Percentiles rank a stretch among this genome's conserved stretches.
These are phyloP conservation scores for Spinibarbus caldwelli DNA, from an alignment of 2,797 vertebrate genomes.

Conservation along the genomic window DNA sequence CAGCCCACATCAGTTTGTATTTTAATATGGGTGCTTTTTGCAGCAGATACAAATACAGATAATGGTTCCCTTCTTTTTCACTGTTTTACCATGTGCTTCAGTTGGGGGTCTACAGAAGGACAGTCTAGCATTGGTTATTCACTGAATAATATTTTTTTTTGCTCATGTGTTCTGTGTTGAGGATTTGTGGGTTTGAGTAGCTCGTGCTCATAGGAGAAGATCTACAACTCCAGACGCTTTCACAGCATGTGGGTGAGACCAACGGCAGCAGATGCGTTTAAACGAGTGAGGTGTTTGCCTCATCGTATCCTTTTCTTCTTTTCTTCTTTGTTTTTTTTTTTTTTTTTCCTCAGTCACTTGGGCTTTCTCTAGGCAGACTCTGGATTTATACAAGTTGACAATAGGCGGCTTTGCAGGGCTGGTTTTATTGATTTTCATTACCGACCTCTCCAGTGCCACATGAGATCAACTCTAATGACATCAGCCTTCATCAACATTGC, in stretches of 20 bases:
- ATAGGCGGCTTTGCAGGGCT: conserved; percentile 65
- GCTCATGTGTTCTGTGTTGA: background rate
- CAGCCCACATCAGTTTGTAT: background rate
- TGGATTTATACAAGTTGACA: conserved; percentile 71
- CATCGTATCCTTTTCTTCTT: background rate
- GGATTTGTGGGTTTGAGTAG: conserved; percentile 1
- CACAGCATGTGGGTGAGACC: conserved; percentile 22
- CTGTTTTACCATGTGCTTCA: background rate
- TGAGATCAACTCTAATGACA: conserved; percentile 70
- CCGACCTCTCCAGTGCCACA: conserved; percentile 70
- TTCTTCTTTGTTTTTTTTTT: too few species aligned
- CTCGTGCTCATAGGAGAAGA: background rate
- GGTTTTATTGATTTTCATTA: conserved; percentile 74
- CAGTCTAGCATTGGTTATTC: background rate
- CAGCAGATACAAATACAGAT: background rate
- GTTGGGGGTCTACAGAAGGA: background rate
- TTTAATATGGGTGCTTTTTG: background rate
- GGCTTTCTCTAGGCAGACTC: conserved; percentile 32
- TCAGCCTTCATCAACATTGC: conserved; percentile 67
- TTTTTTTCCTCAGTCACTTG: conserved; percentile 1
- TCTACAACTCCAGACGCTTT: background rate
- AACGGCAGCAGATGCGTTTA: conserved; percentile 2
- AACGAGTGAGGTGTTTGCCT: conserved; percentile 18
- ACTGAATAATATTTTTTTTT: conserved; percentile 21
- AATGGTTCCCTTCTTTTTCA: background rate